Base-by-base conservation (phyloP, 2,888 invertebrate genomes). In the Pachycephus smyrnensis region DNA sequence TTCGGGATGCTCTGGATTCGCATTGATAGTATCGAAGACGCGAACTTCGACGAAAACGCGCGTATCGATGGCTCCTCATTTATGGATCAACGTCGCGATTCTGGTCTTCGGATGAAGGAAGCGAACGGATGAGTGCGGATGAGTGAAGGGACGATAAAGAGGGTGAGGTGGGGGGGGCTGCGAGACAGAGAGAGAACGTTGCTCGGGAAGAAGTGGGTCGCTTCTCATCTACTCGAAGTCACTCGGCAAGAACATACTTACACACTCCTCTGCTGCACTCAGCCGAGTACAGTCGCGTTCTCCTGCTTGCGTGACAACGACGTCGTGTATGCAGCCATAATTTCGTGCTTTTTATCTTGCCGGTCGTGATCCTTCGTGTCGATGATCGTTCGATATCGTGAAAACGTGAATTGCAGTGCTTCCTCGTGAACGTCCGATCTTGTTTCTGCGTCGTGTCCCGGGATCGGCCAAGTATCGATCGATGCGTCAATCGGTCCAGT, bases 181-280 rank as follows among this genome's bases (percentile, higher is more conserved):
- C n/a, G 33, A n/a, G 75, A 75, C 33, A 12, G 69, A 31, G 31
- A 69, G 69, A 12, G 69, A 69, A 69, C 12, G 30, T 69, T 69
- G 4, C 12, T 69, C 69, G 30, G 69, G 84, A 84, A 88, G 89
- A 91, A 91, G 91, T 91, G 90, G 91, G 91, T 90, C 91, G 90
- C 88, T 89, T 87, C 88, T 89, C 89, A 88, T 87, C 87, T 85
- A 87, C 85, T 83, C 83, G 82, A 84, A 87, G 88, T 87, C 87
- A 85, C 89, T 90, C 87, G 88, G 83, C 85, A 85, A 84, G 88
- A 89, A 88, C 89, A 85, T 84, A 83, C 80, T 83, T 85, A 89
- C 87, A 87, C 88, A 89, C 89, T 89, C 86, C 81, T 87, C 85
- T 85, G 87, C 86, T 84, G 86, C 85, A 86, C 87, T 85, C 86